phyloP scores from a whole-genome alignment of 2,797 vertebrate genomes.

The Falco berigora region DNA sequence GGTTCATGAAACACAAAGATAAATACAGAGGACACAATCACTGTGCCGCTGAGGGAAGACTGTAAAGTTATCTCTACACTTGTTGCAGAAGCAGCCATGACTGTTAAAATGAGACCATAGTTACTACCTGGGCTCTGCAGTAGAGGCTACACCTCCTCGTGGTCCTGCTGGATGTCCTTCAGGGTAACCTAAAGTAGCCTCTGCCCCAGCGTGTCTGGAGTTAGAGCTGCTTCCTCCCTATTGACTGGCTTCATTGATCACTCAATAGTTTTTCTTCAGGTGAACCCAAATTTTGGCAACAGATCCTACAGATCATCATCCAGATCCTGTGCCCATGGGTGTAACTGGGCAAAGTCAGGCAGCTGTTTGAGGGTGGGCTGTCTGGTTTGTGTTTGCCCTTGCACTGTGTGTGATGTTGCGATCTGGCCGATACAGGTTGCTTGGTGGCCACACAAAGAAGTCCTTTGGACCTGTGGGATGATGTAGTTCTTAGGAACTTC shows the following conservation, averaged over 20 bases:
- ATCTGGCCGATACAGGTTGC: neutral
- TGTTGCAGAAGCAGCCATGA: neutral
- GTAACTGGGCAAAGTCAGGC: neutral
- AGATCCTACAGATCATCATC: neutral
- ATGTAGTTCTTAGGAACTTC: neutral
- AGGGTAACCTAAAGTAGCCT: neutral
- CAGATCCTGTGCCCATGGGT: neutral
- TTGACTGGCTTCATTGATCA: neutral
- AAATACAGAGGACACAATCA: neutral
- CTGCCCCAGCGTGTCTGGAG: neutral
- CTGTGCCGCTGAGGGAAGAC: neutral
- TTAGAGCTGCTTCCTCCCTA: neutral
- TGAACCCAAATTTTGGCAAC: neutral
- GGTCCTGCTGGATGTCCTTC: neutral
- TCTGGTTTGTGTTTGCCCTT: neutral
- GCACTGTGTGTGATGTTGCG: neutral
- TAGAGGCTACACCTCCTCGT: neutral
- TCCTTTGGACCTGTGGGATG: neutral
- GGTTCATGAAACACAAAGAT: neutral
- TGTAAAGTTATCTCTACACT: neutral
- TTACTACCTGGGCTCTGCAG: neutral
- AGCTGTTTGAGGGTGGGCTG: neutral
- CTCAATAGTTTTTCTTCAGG: neutral
- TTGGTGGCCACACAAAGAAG: neutral
- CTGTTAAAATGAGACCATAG: neutral